Conservation (phyloP, 2,888 invertebrate species). For the Archips crataeganus region DNA sequence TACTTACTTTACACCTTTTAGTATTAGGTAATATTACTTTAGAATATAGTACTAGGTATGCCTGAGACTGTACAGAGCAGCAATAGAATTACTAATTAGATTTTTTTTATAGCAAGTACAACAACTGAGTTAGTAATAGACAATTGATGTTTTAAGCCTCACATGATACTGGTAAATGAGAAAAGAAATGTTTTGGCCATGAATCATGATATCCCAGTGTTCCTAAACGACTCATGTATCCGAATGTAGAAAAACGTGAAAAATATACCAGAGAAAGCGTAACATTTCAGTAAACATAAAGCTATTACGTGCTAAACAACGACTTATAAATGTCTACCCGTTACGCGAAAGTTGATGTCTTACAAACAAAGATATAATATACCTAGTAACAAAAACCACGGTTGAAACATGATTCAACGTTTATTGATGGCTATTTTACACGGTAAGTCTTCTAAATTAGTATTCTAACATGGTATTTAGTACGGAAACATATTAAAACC, state of each 20-base stretch:
- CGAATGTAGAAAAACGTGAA: not conserved
- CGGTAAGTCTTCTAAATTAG: not conserved
- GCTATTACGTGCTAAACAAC: not conserved
- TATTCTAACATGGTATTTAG: constrained; percentile 51
- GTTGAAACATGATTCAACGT: not conserved
- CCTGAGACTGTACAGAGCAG: no score
- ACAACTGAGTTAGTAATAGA: not conserved
- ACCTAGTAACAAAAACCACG: constrained; percentile 43
- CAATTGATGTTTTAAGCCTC: no score
- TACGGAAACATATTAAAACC: constrained; percentile 56
- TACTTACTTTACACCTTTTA: no score
- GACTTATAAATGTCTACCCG: constrained; percentile 18
- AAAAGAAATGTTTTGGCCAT: not conserved
- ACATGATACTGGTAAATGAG: not conserved
- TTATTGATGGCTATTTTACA: constrained; percentile 11
- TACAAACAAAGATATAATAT: constrained; percentile 44
- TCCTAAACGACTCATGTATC: no score
- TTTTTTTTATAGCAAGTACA: not conserved
- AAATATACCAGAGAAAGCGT: not conserved
- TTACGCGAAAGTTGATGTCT: constrained; percentile 25
- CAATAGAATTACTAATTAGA: no score
- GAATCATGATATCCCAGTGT: constrained; percentile 1
- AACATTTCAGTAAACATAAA: constrained; percentile 1
- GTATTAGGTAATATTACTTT: no score
- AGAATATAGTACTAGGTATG: no score